phyloP scores from a whole-genome alignment of 92 coral and sea anemone genomes.

The Phenganax stokvisi region DNA sequence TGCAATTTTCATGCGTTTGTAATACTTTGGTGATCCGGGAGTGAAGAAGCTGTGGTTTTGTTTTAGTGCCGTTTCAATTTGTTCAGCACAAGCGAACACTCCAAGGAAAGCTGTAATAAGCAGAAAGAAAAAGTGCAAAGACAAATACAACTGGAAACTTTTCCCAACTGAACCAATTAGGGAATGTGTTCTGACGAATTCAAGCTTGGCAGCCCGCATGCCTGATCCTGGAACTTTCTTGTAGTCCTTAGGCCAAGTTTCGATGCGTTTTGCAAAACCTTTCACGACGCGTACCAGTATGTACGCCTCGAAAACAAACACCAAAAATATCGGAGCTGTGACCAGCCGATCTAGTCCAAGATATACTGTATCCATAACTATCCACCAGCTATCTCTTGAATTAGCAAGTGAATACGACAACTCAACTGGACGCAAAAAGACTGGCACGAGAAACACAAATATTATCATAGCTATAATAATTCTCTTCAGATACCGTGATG shows the following conservation, averaged over 20 bases:
- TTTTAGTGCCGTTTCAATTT: not conserved
- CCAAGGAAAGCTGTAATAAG: constrained; percentile 35
- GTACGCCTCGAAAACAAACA: constrained; percentile 30
- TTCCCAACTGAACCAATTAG: constrained; percentile 30
- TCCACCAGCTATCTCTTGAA: constrained; percentile 5
- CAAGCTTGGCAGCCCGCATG: constrained; percentile 16
- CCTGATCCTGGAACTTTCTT: constrained; percentile 29
- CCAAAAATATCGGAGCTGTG: constrained; percentile 32
- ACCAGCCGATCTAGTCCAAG: constrained; percentile 32
- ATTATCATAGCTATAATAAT: constrained; percentile 19
- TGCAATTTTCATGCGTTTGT: constrained; percentile 19
- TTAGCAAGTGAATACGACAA: constrained; percentile 10
- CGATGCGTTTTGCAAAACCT: constrained; percentile 27
- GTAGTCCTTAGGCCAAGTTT: constrained; percentile 27
- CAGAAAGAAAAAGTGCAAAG: constrained; percentile 24
- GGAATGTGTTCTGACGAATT: constrained; percentile 2
- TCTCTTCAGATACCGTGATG: constrained; percentile 30
- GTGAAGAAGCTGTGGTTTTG: constrained; percentile 20
- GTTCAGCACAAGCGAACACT: constrained; percentile 34
- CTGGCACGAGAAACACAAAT: constrained; percentile 9
- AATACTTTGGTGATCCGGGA: constrained; percentile 13
- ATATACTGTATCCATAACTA: constrained; percentile 16
- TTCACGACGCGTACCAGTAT: constrained; percentile 38
- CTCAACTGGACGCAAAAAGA: constrained; percentile 21
- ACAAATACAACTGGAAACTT: constrained; percentile 21